Conservation (phyloP, 2,888 invertebrate genomes). For the Eremobia ochroleuca region DNA sequence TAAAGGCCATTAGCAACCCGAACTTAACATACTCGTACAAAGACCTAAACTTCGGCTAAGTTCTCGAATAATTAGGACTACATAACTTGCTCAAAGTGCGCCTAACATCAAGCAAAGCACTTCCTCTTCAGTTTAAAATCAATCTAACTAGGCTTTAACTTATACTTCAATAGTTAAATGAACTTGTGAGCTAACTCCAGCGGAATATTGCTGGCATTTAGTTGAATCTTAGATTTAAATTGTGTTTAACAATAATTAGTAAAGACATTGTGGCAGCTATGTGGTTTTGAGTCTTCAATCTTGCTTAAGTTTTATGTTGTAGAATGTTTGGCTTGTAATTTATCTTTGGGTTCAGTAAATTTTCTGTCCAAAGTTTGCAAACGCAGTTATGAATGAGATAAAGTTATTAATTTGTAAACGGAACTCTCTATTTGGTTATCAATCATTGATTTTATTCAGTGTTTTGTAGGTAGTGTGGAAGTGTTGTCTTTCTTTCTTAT, state of each 20-base stretch:
- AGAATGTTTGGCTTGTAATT: constrained; percentile 17
- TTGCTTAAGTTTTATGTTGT: constrained; percentile 24
- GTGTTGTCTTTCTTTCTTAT: not conserved
- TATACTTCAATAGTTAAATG: constrained; percentile 55
- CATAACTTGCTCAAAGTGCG: constrained; percentile 29
- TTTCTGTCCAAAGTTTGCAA: constrained; percentile 25
- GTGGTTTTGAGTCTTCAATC: constrained; percentile 14
- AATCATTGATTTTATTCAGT: constrained; percentile 2
- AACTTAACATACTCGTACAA: constrained; percentile 36
- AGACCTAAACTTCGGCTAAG: constrained; percentile 31
- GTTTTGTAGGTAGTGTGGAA: not conserved
- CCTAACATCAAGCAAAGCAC: constrained; percentile 43
- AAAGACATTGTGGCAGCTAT: constrained; percentile 30
- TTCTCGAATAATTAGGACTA: constrained; percentile 47
- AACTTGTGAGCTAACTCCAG: constrained; percentile 50
- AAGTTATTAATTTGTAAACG: constrained; percentile 14
- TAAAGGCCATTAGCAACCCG: constrained; percentile 36
- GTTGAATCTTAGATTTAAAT: constrained; percentile 60
- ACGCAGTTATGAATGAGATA: constrained; percentile 23
- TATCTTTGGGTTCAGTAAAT: constrained; percentile 18
- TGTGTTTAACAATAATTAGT: constrained; percentile 44
- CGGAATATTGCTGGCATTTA: constrained; percentile 55
- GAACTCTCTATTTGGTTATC: not conserved
- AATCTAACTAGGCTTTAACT: constrained; percentile 54
- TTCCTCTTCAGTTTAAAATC: constrained; percentile 60